A percentile compares a stretch with the other conserved stretches of the same genome.
phyloP scores from a whole-genome alignment of 2,113 vertebrate species.

The Eurypyga helias region DNA sequence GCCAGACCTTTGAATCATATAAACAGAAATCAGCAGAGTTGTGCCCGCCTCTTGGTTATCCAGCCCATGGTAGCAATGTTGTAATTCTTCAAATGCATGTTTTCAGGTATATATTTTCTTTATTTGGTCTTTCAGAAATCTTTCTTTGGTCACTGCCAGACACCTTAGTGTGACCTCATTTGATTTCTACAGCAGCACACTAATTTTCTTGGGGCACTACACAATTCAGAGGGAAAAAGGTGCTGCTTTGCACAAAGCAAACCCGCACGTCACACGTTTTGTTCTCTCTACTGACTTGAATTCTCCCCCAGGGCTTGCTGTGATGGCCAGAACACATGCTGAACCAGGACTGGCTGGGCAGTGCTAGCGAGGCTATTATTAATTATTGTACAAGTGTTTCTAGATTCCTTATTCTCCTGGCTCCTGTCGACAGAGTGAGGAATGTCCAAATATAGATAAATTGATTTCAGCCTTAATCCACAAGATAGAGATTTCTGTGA shows the following conservation, averaged over 20 bases:
- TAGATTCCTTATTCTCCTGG: not conserved
- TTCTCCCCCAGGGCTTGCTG: not conserved
- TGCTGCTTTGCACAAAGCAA: not conserved
- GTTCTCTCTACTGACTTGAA: not conserved
- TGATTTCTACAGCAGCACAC: not conserved
- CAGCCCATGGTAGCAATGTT: not conserved
- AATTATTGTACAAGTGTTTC: slow-evolving; percentile 21
- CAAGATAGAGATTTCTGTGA: slow-evolving; percentile 1
- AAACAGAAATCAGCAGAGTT: not conserved
- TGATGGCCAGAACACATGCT: not conserved
- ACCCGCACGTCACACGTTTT: not conserved
- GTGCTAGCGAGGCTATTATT: not conserved
- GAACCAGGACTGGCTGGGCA: not conserved
- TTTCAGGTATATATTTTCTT: accelerated
- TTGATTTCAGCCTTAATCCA: slow-evolving; percentile 46
- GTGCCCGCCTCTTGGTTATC: not conserved
- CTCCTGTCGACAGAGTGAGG: not conserved
- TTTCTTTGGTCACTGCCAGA: not conserved
- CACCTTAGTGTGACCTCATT: not conserved
- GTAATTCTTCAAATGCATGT: not conserved
- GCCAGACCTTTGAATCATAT: not conserved
- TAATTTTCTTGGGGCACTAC: not conserved
- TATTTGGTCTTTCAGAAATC: not conserved
- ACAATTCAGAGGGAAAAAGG: not conserved
- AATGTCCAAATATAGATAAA: slow-evolving; percentile 36